Conservation (phyloP, 1,140 invertebrate species). For the Aporrectodea caliginosa region DNA sequence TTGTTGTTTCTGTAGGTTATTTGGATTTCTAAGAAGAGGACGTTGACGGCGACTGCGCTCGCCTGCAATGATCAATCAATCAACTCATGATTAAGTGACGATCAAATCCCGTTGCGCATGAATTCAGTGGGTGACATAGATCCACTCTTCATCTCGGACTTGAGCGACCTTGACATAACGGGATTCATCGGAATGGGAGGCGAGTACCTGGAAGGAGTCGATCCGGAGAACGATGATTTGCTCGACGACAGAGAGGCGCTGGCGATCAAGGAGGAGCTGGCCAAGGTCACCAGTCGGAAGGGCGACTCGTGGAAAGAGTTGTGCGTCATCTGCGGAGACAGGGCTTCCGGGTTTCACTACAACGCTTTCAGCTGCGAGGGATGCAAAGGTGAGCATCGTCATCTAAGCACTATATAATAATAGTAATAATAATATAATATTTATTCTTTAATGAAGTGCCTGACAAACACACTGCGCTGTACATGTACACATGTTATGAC, state of each 20-base stretch:
- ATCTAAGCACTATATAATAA: no score
- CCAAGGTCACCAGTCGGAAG: background rate
- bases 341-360: constrained; percentile 97
- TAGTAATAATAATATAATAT: no score
- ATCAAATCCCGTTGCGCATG: background rate
- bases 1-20: no score
- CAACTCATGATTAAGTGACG: no score
- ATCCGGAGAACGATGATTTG: background rate
- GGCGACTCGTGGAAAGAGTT: constrained; percentile 66
- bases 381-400: constrained; percentile 90
- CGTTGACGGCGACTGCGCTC: no score
- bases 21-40: no score
- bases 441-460: no score
- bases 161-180: background rate
- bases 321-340: constrained; percentile 93
- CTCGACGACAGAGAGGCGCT: background rate
- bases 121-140: background rate
- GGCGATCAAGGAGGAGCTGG: background rate
- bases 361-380: constrained; percentile 98
- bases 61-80: no score
- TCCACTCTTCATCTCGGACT: background rate
- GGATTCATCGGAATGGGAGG: background rate
- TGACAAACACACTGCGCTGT: no score
- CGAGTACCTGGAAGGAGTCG: background rate
- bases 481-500: no score